phyloP scores from a whole-genome alignment of 1,140 invertebrate species.

The Aphaenogaster ashmeadi region DNA sequence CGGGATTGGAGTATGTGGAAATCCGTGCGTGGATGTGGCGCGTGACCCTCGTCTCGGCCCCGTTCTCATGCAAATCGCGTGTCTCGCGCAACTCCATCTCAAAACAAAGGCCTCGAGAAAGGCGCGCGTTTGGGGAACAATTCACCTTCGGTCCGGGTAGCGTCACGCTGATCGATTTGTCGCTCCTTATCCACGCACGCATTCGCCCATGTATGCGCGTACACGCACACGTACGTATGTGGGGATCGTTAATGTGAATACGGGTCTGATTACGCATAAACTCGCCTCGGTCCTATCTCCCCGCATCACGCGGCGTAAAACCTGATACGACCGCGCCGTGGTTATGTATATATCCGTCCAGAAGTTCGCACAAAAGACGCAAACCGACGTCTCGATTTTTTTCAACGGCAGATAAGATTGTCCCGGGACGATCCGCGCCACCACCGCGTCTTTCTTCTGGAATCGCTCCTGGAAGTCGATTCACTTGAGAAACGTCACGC shows the following conservation, averaged over 20 bases:
- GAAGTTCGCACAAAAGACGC: constrained; percentile 81
- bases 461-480: constrained; percentile 61
- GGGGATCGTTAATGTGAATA: constrained; percentile 78
- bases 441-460: background rate
- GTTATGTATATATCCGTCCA: constrained; percentile 82
- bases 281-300: constrained; percentile 76
- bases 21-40: constrained; percentile 49
- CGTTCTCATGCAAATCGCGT: constrained; percentile 65
- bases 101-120: constrained; percentile 33
- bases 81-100: constrained; percentile 26
- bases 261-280: constrained; percentile 85
- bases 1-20: constrained; percentile 64
- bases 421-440: constrained; percentile 52
- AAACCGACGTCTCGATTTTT: constrained; percentile 84
- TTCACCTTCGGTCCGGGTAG: background rate
- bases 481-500: constrained; percentile 30
- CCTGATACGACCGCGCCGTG: constrained; percentile 80
- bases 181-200: constrained; percentile 61
- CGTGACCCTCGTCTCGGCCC: constrained; percentile 59
- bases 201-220: background rate
- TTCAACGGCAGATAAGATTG: constrained; percentile 83
- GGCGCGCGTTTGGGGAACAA: constrained; percentile 35
- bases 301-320: constrained; percentile 82
- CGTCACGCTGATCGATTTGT: constrained; percentile 74
- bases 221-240: constrained; percentile 38